Evolutionary conservation across 2,113 vertebrate genomes (phyloP).

Genomic region (Boulengeromyrus knoepffleri): DNA sequence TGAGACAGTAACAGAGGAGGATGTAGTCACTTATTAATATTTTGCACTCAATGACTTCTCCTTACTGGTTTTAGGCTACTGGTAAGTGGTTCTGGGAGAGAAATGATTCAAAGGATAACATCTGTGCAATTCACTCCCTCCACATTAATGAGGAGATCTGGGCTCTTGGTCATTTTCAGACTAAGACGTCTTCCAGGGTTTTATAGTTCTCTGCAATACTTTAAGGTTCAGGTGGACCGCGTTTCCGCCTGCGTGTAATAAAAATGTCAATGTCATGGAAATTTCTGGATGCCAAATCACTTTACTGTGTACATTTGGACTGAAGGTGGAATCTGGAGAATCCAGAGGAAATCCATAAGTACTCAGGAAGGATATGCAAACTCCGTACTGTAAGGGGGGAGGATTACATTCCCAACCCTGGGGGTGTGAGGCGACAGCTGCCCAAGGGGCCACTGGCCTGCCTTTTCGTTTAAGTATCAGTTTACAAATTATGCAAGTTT

Average conservation of each 20-base stretch:
- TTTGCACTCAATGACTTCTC: background rate
- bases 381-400: background rate
- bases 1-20: background rate
- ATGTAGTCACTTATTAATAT: background rate
- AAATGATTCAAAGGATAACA: background rate
- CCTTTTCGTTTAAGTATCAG: background rate
- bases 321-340: background rate
- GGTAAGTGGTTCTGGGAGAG: background rate
- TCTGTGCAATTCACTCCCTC: background rate
- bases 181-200: background rate
- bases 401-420: background rate
- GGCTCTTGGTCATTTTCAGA: background rate
- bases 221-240: background rate
- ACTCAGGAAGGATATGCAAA: background rate
- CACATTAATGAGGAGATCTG: background rate
- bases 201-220: background rate
- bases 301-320: background rate
- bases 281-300: background rate
- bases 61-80: background rate
- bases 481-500: background rate
- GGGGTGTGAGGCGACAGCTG: too few relatives aligned
- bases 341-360: background rate
- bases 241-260: background rate
- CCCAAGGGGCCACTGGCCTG: background rate
- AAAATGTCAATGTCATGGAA: background rate